Conservation (phyloP, 2,797 vertebrate species). For the Tapirus indicus region DNA sequence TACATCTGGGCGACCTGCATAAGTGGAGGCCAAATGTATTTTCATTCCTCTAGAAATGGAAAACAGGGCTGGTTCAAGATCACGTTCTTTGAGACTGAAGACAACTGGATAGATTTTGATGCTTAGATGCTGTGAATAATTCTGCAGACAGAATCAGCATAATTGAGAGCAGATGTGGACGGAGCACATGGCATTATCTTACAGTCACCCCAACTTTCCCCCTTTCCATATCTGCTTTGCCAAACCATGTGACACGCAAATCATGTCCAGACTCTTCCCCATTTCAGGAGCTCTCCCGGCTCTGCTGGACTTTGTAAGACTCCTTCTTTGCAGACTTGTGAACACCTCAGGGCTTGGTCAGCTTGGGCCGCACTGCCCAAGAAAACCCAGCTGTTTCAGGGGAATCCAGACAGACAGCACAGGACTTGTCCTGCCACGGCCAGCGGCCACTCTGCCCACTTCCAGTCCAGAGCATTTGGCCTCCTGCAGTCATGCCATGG, state of each 20-base stretch:
- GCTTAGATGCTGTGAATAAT: background rate
- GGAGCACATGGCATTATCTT: background rate
- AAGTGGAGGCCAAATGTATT: background rate
- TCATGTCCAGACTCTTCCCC: fast-evolving
- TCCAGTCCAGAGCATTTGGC: too few species aligned
- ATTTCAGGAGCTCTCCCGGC: fast-evolving
- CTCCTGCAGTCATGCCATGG: fast-evolving
- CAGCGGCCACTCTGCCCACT: fast-evolving
- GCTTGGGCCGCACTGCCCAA: fast-evolving
- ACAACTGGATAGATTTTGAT: background rate
- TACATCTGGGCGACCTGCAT: background rate
- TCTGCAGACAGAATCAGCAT: background rate
- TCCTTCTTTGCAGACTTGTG: background rate
- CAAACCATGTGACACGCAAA: background rate
- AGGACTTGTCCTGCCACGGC: background rate
- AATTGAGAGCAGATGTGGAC: background rate
- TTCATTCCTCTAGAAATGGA: background rate
- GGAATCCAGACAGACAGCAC: fast-evolving
- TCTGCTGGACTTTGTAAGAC: too few species aligned
- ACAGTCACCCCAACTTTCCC: background rate
- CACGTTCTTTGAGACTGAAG: background rate
- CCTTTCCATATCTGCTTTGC: background rate
- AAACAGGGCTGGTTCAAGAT: background rate
- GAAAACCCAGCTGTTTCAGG: background rate
- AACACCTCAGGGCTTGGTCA: background rate